Evolutionary conservation across 2,888 invertebrate species (phyloP), one percentile per base, ranked within the genome.

Genomic region (Caenorhabditis becei): DNA sequence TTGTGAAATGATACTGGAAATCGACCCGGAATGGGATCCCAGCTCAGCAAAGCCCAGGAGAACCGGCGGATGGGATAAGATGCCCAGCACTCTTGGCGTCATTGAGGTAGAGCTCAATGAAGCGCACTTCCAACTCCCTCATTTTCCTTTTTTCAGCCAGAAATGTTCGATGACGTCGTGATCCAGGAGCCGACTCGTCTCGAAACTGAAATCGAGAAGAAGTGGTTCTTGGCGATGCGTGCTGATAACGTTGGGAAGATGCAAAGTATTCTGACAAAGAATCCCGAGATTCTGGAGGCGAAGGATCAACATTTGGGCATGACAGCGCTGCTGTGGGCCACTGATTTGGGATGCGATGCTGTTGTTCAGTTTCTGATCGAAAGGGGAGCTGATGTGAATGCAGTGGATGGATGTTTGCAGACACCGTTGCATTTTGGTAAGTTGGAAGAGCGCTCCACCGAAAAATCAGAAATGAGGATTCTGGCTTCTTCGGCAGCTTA

Each of bases 1-100:
- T 91, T 96, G 97, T 1, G 95, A 95, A 20, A 37, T 75, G 44
- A 32, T 83, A 11, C 11, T 11, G 14, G n/a, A 49, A n/a, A 24
- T 77, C 0, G 78, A 71, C 37, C 23, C 35, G 2, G 28, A 63
- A 14, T 82, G 82, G 82, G 70, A 82, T 70, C 69, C 80, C 14
- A 47, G 26, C 28, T 47, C 32, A 7, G 47, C 56, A 37, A 62
- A 26, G 11, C 2, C n/a, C 5, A 58, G 41, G 18, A 32, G 32
- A 20, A 49, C 24, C 14, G 44, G 70, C 5, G 51, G 54, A 2
- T 81, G 77, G 77, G 67, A 71, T 5, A 67, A 72, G 14, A 41
- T 26, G 26, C 81, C 81, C 2, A 77, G 77, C 20, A 72, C 66
- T 0, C 54, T 80, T 63, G 74, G 65, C 2, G 35, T 53, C 2